Conservation (phyloP, 2,113 vertebrate genomes). For the Chelonoidis abingdonii region DNA sequence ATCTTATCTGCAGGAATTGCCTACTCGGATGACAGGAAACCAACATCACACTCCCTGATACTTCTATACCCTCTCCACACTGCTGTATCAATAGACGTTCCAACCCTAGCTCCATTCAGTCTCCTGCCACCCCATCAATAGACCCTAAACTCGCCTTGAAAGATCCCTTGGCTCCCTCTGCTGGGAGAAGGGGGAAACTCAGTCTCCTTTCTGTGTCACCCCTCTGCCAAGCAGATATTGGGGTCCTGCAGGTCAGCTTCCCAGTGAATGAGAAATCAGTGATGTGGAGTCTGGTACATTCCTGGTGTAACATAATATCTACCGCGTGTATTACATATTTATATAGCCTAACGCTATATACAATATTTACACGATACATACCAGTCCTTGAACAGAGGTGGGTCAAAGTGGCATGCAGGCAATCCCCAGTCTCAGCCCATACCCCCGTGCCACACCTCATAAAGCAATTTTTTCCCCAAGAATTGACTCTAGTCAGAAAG, state of each 20-base stretch:
- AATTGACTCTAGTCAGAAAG: background rate
- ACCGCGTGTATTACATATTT: background rate
- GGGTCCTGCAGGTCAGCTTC: background rate
- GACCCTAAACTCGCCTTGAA: background rate
- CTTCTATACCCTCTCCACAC: background rate
- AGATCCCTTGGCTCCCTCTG: background rate
- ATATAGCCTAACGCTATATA: fast-evolving
- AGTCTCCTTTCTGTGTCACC: background rate
- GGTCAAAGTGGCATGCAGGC: background rate
- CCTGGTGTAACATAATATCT: background rate
- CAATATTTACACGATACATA: background rate
- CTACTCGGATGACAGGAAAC: background rate
- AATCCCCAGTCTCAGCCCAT: background rate
- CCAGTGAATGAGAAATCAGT: background rate
- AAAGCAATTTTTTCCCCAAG: background rate
- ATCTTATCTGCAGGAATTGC: conserved; percentile 36
- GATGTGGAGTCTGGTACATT: background rate
- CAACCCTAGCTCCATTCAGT: background rate
- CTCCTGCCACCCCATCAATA: background rate
- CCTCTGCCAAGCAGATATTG: background rate
- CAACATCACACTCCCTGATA: background rate
- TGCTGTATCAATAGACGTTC: background rate
- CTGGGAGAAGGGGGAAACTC: background rate
- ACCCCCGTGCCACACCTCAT: fast-evolving
- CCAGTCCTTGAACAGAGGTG: background rate